phyloP scores from a whole-genome alignment of 1,140 invertebrate genomes.

The Varroa destructor region DNA sequence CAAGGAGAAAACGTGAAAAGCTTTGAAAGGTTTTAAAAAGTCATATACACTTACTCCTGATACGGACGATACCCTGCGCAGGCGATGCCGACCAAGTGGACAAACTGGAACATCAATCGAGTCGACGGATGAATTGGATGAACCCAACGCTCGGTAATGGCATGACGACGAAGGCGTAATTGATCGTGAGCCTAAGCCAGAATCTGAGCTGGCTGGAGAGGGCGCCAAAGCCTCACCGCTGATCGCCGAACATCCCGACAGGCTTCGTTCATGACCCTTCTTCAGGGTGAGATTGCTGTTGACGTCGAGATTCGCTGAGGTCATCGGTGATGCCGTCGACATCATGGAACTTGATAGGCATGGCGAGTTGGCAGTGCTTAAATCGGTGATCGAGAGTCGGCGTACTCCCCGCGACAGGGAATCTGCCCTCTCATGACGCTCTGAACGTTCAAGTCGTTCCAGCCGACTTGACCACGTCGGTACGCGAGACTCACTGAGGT shows the following conservation, averaged over 20 bases:
- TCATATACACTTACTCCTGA: conserved; percentile 10
- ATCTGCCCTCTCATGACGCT: not conserved
- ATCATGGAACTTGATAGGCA: not conserved
- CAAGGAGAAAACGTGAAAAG: too few relatives aligned
- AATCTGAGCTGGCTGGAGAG: conserved; percentile 18
- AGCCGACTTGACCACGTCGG: not conserved
- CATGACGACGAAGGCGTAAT: conserved; percentile 19
- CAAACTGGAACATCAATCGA: conserved; percentile 9
- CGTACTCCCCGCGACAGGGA: conserved; percentile 10
- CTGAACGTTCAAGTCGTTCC: too few relatives aligned
- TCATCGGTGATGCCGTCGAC: too few relatives aligned
- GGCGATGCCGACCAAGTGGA: not conserved
- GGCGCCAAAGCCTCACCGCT: conserved; percentile 19
- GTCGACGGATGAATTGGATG: conserved; percentile 24
- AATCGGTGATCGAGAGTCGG: conserved; percentile 8
- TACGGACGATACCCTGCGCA: conserved; percentile 1
- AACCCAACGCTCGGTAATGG: conserved; percentile 21
- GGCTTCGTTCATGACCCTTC: conserved; percentile 21
- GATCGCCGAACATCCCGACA: conserved; percentile 18
- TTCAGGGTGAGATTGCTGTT: conserved; percentile 18
- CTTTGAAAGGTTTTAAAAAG: too few relatives aligned
- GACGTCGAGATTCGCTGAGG: not conserved
- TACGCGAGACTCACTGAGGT: conserved; percentile 14
- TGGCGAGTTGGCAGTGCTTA: not conserved
- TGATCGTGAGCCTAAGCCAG: conserved; percentile 11